Base-by-base conservation (phyloP, 2,797 vertebrate genomes). In the Neolamprologus multifasciatus region DNA sequence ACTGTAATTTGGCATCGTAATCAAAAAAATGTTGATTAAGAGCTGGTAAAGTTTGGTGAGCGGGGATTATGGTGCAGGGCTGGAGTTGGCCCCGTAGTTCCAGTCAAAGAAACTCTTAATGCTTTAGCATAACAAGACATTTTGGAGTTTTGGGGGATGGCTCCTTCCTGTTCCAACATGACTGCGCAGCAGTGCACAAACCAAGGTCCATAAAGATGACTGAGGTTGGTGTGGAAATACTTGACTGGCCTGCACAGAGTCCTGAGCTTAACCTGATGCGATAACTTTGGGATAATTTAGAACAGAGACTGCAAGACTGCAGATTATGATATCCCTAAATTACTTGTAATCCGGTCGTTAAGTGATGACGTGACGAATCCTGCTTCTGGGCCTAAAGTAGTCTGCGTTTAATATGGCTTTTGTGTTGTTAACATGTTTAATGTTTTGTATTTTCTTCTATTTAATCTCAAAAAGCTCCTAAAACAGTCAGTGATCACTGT, bases 301-400 rank as follows among this genome's bases (percentile, higher is more conserved):
- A 62, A 62, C 29, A 59, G 29, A 59, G 26, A 3, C 55, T 57
- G 55, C 8, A 17, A 57, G 52, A 55, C 52, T 26, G 54, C 54
- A 26, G 23, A 55, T 55, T 26, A 55, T 55, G 23, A 55, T 55
- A 55, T 1, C 54, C 54, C 54, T 0, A 55, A 26, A 55, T 55
- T 55, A 55, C 54, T 55, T 55, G 23, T 55, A 57, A 29, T 43
- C 40, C 13, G 2, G 6, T 45, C 4, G 43, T 45, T 4, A 45
- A 45, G 43, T 45, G 43, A 45, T 16, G 43, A 45, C 6, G 13
- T 45, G 43, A 45, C 4, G 6, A 45, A 16, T 45, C 13, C 43
- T 45, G 0, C 13, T 45, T 16, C 13, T 0, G 13, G 13, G 43
- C 43, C 43, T 45, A 45, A 45, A 14, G 36, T 11, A 38, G 5